Evolutionary conservation across 2,113 vertebrate species (phyloP), one percentile per base, ranked within the genome.

Genomic region (Jaculus jaculus): DNA sequence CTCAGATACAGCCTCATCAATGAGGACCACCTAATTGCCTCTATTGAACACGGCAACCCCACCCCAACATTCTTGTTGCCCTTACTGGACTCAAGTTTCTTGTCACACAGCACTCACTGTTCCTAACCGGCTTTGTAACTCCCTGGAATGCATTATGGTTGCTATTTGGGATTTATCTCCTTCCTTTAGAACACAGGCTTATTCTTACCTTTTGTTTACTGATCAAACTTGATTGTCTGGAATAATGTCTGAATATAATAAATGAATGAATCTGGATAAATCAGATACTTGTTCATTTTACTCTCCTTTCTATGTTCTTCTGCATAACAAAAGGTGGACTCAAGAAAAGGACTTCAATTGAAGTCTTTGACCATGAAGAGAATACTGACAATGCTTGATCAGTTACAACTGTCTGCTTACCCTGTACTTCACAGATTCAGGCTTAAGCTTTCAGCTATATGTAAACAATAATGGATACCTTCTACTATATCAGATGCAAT

Each of bases 371-470:
- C 34, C 1, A 74, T 3, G 9, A 37, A 74, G 13, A 79, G 47
- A 69, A 65, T 84, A 58, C 69, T 2, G 75, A 81, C 37, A 85
- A 51, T 81, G 73, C 15, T 75, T 66, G 72, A 30, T 82, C 39
- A 85, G 63, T 65, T 74, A 47, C 66, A 69, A 92, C 42, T 42
- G 87, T 90, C n/a, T 61, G 23, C 37, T 26, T 47, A 94, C 5
- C 78, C 26, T 65, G 65, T 12, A 93, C 37, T 89, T 88, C 89
- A 90, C 71, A 79, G 32, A 91, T 74, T 92, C 37, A 96, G 65
- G 21, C 39, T 85, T 10, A 96, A 32, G 21, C 58, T 95, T 82
- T 83, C n/a, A 89, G 47, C 54, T 82, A 84, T 54, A 61, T 79
- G 85, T 39, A 66, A 87, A 92, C 84, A 81, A 68, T 7, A 80